A percentile compares a stretch with the other conserved stretches of the same genome.
Evolutionary conservation across 2,888 invertebrate species (phyloP).

Genomic region (Molorchus minor): DNA sequence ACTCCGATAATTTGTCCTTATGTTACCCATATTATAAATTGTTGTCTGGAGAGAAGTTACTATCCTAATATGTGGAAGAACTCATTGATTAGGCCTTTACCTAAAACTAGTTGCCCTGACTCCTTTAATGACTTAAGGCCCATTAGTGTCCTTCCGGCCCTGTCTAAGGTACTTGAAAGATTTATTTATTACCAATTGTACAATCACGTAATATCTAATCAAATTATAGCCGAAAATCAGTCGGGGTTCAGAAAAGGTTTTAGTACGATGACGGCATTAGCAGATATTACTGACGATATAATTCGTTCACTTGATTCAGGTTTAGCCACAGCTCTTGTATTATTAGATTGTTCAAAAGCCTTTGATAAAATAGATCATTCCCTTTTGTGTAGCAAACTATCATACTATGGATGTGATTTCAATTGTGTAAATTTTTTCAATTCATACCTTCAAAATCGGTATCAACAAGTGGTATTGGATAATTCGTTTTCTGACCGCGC

Average conservation of each 20-base stretch:
- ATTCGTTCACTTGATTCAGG: background rate
- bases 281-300: constrained; percentile 2
- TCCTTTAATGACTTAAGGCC: background rate
- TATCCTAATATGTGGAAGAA: background rate
- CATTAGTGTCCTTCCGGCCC: background rate
- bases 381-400: constrained; percentile 5
- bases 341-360: constrained; percentile 9
- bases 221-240: background rate
- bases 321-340: background rate
- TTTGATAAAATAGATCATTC: constrained; percentile 14
- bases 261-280: constrained; percentile 7
- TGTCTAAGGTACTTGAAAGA: background rate
- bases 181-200: background rate
- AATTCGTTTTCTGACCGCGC: background rate
- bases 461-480: background rate
- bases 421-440: constrained; percentile 1
- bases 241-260: constrained; percentile 9
- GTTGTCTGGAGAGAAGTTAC: background rate
- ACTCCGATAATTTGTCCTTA: background rate
- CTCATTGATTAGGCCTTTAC: background rate
- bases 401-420: constrained; percentile 5
- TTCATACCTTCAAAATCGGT: background rate
- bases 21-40: constrained; percentile 8
- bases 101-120: background rate
- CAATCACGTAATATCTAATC: background rate